Evolutionary conservation across 1,140 invertebrate genomes (phyloP), one percentile per base, ranked within the genome.

Genomic region (Pseudomyrmex gracilis): DNA sequence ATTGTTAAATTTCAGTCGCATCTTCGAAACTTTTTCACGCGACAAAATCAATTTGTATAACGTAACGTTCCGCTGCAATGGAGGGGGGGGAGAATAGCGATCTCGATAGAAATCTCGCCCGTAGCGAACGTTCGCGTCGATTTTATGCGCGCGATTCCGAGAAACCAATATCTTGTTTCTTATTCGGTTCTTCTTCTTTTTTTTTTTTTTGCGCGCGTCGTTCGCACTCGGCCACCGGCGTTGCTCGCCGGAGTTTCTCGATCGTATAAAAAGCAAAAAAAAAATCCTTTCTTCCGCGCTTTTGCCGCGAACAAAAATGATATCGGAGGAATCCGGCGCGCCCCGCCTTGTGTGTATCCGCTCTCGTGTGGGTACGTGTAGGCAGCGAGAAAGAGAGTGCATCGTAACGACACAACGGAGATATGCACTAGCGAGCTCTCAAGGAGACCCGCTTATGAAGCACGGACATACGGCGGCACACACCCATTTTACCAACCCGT

Each of bases 401-500:
- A 83, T 86, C 88, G 73, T 47, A 83, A n/a, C n/a, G n/a, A n/a
- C 73, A 78, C 73, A 78, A 85, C 73, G 83, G 83, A 90, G 83
- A 90, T 86, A 87, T 83, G 87, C 86, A 80, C 85, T 71, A 88
- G 64, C 83, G 77, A 73, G 85, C 86, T 90, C 86, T 90, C 89
- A 90, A 91, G 90, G 89, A 91, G 90, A 90, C 82, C 89, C 85
- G 89, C 86, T 90, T 87, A 57, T n/a, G n/a, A 34, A 34, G 7
- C 84, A 82, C 53, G 64, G 77, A 82, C 74, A 49, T 13, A 47
- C 61, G 5, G 7, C 49, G 43, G 43, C 45, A 43, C 24, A 34
- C 51, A 13, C 45, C 45, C 83, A 57, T 43, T 43, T 43, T 43
- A 47, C 24, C n/a, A n/a, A n/a, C n/a, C n/a, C 10, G 74, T 73